A percentile compares a stretch with the other conserved stretches of the same genome.
These are phyloP conservation scores for Meriones psammophilus DNA, from an alignment of 2,797 vertebrate species.

Conservation along the genomic window DNA sequence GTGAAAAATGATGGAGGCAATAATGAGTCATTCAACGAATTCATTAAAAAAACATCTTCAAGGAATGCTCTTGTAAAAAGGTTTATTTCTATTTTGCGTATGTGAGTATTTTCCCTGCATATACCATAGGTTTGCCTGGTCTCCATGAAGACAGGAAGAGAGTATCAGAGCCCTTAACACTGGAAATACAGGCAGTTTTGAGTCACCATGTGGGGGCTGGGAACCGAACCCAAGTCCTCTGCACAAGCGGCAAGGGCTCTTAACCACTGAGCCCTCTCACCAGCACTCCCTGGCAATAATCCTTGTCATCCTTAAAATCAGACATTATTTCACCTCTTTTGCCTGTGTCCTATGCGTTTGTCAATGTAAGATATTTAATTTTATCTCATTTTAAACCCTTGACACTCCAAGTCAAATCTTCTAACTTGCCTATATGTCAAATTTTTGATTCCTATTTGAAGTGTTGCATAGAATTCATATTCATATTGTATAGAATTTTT, in stretches of 20 bases:
- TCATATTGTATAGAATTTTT: slow-evolving; percentile 6
- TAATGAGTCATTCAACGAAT: slow-evolving; percentile 39
- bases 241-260: neutral
- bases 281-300: neutral
- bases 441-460: slow-evolving; percentile 21
- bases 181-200: neutral
- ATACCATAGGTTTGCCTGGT: neutral
- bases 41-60: slow-evolving; percentile 32
- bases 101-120: neutral
- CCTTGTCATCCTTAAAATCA: slow-evolving; percentile 36
- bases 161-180: neutral
- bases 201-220: neutral
- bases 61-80: neutral
- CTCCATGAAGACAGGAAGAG: neutral
- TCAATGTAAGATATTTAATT: slow-evolving; percentile 44
- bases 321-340: neutral
- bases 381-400: slow-evolving; percentile 58
- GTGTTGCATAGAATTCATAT: neutral
- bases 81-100: neutral
- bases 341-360: slow-evolving; percentile 3
- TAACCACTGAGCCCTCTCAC: neutral
- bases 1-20: slow-evolving; percentile 10
- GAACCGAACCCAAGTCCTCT: neutral
- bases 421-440: slow-evolving; percentile 14
- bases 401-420: slow-evolving; percentile 34